Evolutionary conservation across 2,113 vertebrate genomes (phyloP), one percentile per base, ranked within the genome.

Genomic region (Dinomys branickii): DNA sequence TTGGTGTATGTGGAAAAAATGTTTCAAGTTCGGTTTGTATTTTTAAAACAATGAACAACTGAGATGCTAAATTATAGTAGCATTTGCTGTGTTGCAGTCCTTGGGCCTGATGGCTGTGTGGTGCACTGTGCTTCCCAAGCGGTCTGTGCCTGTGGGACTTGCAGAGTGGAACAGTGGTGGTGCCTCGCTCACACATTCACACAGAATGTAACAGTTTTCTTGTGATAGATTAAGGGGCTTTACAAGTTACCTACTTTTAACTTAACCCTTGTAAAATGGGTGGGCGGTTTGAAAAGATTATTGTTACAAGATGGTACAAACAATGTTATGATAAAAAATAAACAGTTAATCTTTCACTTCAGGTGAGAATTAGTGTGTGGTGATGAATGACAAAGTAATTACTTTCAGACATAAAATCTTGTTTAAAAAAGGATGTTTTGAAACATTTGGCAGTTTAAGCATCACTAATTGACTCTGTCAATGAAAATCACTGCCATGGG

Each of bases 391-490:
- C 41, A 86, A 86, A 93, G 78, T 19, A 73, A 52, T 14, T 85
- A 8, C 50, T 85, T 93, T 65, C 77, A 61, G 77, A 80, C 90
- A 50, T 58, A 88, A 94, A 41, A 7, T 92, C 7, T 35, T 54
- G 47, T 33, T 78, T 19, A 73, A 38, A 86, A 69, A 44, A 59
- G 63, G 71, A 65, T 52, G 8, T 85, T 90, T 91, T 91, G 30
- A 94, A 90, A 93, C 56, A 85, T 80, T 95, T 90, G 69, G 52
- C 90, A 81, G 30, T 88, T 77, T 94, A 90, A 97, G 69, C 65
- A 67, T 85, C 52, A 69, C 22, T 73, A 7, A 33, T 33, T 91
- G 50, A 85, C 58, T 84, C 95, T 61, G 35, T 90, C 28, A 78
- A 22, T 69, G 54, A 84, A 94, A 92, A 91, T 58, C 24, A 33